These are phyloP conservation scores for Phrynosoma blainvillii DNA, from an alignment of 2,113 vertebrate species.

Conservation along the genomic window DNA sequence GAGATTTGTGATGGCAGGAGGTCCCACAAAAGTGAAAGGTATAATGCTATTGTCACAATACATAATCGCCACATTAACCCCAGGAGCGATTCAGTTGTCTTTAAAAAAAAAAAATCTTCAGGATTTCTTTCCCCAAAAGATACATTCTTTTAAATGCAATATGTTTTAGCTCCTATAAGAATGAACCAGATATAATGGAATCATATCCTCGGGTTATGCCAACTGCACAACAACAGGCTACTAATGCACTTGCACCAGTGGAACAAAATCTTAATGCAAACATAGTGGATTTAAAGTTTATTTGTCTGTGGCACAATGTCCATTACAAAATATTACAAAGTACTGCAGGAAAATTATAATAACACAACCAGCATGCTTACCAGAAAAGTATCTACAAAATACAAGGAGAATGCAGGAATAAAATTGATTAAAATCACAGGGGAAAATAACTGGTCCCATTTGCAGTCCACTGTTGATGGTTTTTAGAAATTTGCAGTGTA, in stretches of 20 bases:
- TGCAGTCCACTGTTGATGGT: too few relatives aligned
- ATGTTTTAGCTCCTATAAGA: neutral
- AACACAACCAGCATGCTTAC: too few relatives aligned
- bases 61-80: neutral
- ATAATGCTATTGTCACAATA: slow-evolving; percentile 36
- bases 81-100: slow-evolving; percentile 1
- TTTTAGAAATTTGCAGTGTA: too few relatives aligned
- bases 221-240: neutral
- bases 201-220: neutral
- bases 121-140: neutral
- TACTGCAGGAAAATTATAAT: too few relatives aligned
- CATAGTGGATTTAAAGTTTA: neutral
- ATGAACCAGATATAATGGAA: neutral
- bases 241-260: neutral
- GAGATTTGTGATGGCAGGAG: slow-evolving; percentile 51
- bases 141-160: neutral
- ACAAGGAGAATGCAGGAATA: too few relatives aligned
- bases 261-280: neutral
- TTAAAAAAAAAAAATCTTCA: neutral
- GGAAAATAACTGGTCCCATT: too few relatives aligned
- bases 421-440: too few relatives aligned
- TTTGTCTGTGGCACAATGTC: too few relatives aligned
- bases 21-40: neutral
- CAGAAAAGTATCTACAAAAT: too few relatives aligned
- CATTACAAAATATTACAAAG: too few relatives aligned